Percentiles rank a stretch among this genome's conserved stretches.
Conservation (phyloP, 2,888 invertebrate species). For the Caenorhabditis sp. region DNA sequence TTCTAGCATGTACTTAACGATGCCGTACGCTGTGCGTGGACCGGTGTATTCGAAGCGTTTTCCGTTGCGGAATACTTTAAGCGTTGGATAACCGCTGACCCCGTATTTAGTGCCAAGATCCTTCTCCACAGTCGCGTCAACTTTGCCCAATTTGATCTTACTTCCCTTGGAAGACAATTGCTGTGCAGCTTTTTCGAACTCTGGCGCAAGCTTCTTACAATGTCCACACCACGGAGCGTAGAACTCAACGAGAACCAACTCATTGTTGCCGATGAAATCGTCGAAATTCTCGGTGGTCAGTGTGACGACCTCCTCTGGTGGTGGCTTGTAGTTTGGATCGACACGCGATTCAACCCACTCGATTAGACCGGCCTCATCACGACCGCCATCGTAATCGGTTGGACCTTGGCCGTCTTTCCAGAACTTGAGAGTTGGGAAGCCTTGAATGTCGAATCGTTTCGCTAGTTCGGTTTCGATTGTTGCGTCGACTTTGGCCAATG, state of each 20-base stretch:
- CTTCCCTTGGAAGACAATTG: constrained; percentile 54
- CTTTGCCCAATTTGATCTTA: constrained; percentile 73
- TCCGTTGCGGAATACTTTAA: constrained; percentile 74
- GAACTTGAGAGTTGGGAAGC: constrained; percentile 75
- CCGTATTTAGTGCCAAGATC: constrained; percentile 73
- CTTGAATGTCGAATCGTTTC: constrained; percentile 73
- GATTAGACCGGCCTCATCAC: constrained; percentile 73
- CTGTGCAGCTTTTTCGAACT: constrained; percentile 74
- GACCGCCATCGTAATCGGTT: constrained; percentile 74
- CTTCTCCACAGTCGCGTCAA: constrained; percentile 75
- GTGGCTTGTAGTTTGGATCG: constrained; percentile 75
- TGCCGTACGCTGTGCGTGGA: constrained; percentile 72
- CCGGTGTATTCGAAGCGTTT: constrained; percentile 74
- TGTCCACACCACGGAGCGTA: constrained; percentile 76
- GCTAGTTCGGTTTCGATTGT: constrained; percentile 74
- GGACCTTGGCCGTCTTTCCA: constrained; percentile 73
- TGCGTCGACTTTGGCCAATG: constrained; percentile 75
- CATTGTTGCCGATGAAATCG: constrained; percentile 71
- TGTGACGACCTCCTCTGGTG: constrained; percentile 73
- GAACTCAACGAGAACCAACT: constrained; percentile 75
- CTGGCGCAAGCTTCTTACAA: constrained; percentile 74
- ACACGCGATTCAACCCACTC: constrained; percentile 74
- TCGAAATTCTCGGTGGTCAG: constrained; percentile 75
- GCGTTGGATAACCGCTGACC: constrained; percentile 75
- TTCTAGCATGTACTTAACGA: constrained; percentile 74